Percentiles rank a stretch among this genome's conserved stretches.
Conservation (phyloP, 2,888 invertebrate species). For the Pyrgus malvae region DNA sequence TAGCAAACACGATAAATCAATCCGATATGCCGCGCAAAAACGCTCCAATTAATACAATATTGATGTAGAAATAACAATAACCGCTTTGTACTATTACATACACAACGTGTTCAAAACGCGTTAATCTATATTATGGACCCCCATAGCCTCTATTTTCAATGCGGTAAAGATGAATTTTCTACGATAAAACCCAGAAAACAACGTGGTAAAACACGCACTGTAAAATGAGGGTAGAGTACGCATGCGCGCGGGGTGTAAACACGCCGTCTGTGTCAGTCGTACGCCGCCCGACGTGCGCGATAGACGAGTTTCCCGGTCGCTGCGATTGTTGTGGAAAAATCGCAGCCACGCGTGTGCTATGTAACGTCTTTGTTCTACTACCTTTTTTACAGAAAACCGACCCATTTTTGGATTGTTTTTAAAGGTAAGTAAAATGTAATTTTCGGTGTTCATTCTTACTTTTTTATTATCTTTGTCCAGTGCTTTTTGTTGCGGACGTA, state of each 20-base stretch:
- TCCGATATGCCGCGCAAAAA: constrained; percentile 3
- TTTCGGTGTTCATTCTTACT: constrained; percentile 33
- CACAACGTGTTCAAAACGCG: constrained; percentile 8
- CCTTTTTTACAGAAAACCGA: constrained; percentile 31
- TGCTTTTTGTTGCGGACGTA: neutral
- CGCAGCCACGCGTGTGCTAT: constrained; percentile 59
- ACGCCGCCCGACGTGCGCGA: constrained; percentile 51
- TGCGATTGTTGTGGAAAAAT: constrained; percentile 30
- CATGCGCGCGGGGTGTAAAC: constrained; percentile 70
- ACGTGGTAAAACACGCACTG: constrained; percentile 13
- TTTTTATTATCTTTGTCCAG: constrained; percentile 20
- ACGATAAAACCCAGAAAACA: neutral
- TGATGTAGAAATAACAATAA: constrained; percentile 22
- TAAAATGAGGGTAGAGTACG: constrained; percentile 56
- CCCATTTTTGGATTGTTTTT: constrained; percentile 43
- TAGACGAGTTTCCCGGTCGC: constrained; percentile 35
- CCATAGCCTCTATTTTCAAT: neutral
- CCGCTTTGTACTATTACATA: constrained; percentile 13
- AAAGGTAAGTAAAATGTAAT: constrained; percentile 47
- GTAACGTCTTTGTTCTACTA: constrained; percentile 36
- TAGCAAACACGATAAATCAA: neutral
- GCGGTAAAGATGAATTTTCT: neutral
- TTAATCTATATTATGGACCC: neutral
- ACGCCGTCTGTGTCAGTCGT: constrained; percentile 57
- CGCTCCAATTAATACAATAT: constrained; percentile 16